These are phyloP conservation scores for Bergia sp. DNA, from an alignment of 92 coral and sea anemone species.

Conservation along the genomic window DNA sequence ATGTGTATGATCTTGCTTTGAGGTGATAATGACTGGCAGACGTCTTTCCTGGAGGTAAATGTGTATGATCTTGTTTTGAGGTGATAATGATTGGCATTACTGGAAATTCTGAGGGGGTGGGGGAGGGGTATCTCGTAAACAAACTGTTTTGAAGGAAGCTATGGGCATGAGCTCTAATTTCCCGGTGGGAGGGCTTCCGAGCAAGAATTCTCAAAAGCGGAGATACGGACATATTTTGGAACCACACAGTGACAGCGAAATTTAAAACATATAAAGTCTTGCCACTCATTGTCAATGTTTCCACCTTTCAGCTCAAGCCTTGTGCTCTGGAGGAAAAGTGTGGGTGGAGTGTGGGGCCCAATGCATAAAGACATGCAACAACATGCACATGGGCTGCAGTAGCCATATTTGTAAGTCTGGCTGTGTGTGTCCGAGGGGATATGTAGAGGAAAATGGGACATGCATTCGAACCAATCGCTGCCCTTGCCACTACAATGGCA, in stretches of 20 bases:
- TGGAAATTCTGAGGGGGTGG: background rate
- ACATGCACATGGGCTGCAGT: slow-evolving; percentile 77
- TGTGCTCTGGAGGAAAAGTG: slow-evolving; percentile 69
- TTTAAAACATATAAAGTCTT: background rate
- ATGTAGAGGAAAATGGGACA: slow-evolving; percentile 63
- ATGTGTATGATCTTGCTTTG: too few relatives aligned
- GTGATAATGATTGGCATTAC: background rate
- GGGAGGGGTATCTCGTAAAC: background rate
- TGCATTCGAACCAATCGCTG: slow-evolving; percentile 62
- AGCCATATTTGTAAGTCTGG: slow-evolving; percentile 71
- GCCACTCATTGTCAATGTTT: background rate
- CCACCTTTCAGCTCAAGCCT: slow-evolving; percentile 48
- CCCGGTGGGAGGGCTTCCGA: background rate
- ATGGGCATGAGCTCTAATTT: background rate
- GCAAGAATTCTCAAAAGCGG: background rate
- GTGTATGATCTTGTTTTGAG: too few relatives aligned
- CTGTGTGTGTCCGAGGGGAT: slow-evolving; percentile 72
- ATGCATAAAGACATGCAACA: slow-evolving; percentile 72
- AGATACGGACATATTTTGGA: background rate
- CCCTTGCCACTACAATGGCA: slow-evolving; percentile 78
- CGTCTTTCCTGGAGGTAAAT: background rate
- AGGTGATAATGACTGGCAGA: too few relatives aligned
- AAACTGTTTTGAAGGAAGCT: background rate
- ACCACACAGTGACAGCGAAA: background rate
- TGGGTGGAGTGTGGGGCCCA: slow-evolving; percentile 76